phyloP scores from a whole-genome alignment of 2,113 vertebrate genomes.

The Vidua chalybeata region DNA sequence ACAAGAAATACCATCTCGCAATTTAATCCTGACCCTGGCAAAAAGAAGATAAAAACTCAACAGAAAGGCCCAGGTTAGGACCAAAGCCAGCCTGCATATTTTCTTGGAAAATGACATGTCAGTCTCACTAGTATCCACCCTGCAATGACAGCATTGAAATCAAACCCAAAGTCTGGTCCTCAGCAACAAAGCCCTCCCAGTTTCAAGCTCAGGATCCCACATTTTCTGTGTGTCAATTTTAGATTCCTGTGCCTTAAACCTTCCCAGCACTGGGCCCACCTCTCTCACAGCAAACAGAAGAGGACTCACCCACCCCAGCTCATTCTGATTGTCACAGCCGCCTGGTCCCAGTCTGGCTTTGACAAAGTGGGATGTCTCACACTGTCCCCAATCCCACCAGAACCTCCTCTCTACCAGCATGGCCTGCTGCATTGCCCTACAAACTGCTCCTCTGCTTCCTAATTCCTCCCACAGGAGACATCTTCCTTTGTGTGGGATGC shows the following conservation, averaged over 20 bases:
- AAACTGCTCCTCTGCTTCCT: neutral
- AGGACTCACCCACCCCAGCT: neutral
- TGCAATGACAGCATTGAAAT: neutral
- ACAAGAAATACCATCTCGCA: neutral
- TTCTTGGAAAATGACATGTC: fast-evolving
- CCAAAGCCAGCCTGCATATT: neutral
- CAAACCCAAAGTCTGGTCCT: neutral
- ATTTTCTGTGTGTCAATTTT: neutral
- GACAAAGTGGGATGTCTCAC: too few species aligned
- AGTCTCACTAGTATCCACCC: neutral
- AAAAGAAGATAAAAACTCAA: neutral
- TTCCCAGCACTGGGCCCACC: neutral
- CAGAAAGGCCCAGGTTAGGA: neutral
- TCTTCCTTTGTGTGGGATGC: neutral
- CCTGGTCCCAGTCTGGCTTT: neutral
- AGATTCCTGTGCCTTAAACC: neutral
- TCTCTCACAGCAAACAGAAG: neutral
- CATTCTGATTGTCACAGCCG: neutral
- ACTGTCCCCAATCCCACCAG: too few species aligned
- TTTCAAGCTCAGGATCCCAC: neutral
- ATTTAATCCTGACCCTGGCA: neutral
- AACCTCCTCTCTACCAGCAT: neutral
- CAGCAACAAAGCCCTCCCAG: neutral
- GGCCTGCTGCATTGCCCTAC: neutral
- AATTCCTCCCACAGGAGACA: neutral